Conservation (phyloP, 2,113 vertebrate genomes). For the Deroptyus accipitrinus region DNA sequence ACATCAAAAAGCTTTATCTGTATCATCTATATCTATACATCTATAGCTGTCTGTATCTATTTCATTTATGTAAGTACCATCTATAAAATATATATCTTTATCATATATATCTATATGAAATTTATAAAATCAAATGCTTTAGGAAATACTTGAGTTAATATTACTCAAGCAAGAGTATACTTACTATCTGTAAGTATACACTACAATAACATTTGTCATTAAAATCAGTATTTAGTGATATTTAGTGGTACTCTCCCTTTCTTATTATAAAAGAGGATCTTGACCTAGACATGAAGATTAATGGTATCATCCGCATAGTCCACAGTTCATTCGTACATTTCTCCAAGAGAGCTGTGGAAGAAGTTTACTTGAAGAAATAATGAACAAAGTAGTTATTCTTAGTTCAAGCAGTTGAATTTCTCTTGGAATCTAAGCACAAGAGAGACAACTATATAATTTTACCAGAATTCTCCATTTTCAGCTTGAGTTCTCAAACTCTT, state of each 20-base stretch:
- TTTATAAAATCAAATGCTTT: background rate
- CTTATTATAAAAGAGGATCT: background rate
- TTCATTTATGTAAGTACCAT: background rate
- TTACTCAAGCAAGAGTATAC: background rate
- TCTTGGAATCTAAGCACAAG: background rate
- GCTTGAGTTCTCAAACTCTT: background rate
- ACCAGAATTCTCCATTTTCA: background rate
- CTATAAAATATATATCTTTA: background rate
- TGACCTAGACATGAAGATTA: background rate
- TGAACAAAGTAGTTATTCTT: background rate
- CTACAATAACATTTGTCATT: background rate
- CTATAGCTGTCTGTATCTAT: background rate
- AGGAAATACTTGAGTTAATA: background rate
- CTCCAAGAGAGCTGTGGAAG: background rate
- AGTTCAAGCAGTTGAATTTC: background rate
- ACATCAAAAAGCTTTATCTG: background rate
- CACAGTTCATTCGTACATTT: background rate
- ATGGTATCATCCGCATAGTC: background rate
- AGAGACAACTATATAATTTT: background rate
- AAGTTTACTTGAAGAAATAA: background rate
- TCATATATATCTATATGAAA: background rate
- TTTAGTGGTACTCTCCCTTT: background rate
- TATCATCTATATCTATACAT: background rate
- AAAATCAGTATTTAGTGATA: background rate
- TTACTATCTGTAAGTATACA: background rate